phyloP scores from a whole-genome alignment of 1,140 invertebrate genomes.

The Ips nitidus region DNA sequence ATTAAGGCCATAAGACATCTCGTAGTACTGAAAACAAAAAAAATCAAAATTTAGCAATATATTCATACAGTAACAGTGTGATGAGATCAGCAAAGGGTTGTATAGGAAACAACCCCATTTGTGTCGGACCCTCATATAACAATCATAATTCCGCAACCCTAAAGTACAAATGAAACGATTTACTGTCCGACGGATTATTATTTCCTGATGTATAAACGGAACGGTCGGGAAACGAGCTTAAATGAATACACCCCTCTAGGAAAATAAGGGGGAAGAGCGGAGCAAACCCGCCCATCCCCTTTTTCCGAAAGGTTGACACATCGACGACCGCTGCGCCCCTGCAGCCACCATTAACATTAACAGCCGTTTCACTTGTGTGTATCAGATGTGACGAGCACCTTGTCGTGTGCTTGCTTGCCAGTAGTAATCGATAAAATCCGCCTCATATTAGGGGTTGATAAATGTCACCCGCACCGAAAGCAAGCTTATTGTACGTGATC shows the following conservation, averaged over 20 bases:
- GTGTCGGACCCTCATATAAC: too few relatives aligned
- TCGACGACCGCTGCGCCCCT: constrained; percentile 5
- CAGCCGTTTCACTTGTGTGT: constrained; percentile 25
- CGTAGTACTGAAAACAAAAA: constrained; percentile 92
- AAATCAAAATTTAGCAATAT: background rate
- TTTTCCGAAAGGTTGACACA: constrained; percentile 5
- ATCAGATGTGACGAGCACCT: constrained; percentile 27
- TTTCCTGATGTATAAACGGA: too few relatives aligned
- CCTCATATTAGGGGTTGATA: background rate
- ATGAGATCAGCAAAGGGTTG: too few relatives aligned
- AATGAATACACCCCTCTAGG: background rate
- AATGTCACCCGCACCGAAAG: constrained; percentile 1
- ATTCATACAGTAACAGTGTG: too few relatives aligned
- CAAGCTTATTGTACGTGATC: background rate
- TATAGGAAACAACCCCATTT: too few relatives aligned
- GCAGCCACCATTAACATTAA: constrained; percentile 20
- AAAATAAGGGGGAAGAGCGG: background rate
- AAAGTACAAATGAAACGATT: too few relatives aligned
- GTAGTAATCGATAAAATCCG: constrained; percentile 17
- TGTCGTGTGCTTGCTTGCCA: constrained; percentile 22
- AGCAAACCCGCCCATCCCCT: background rate
- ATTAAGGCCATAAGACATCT: constrained; percentile 98
- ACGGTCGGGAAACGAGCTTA: background rate
- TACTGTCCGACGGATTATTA: too few relatives aligned
- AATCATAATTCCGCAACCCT: too few relatives aligned